Conservation (phyloP, 2,797 vertebrate genomes). For the Thripadectes ignobilis region DNA sequence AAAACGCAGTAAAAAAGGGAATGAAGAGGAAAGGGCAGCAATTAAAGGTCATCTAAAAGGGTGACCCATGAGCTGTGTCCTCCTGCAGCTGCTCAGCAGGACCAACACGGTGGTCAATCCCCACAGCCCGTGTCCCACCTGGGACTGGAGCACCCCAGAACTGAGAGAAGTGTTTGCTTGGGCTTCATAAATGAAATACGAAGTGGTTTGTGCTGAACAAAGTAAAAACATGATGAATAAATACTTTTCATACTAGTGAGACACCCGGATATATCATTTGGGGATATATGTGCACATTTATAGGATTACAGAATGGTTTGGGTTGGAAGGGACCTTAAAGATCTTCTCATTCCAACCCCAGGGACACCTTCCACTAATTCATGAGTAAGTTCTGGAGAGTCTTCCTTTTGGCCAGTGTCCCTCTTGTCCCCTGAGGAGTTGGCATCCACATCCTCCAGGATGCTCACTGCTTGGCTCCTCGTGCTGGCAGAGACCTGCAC, state of each 20-base stretch:
- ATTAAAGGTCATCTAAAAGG: neutral
- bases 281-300: neutral
- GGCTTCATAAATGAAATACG: neutral
- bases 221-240: neutral
- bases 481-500: neutral
- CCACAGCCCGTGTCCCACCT: accelerated
- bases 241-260: neutral
- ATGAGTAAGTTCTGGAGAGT: neutral
- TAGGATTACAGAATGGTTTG: neutral
- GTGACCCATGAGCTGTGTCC: neutral
- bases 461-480: neutral
- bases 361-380: neutral
- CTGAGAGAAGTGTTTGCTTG: accelerated
- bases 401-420: neutral
- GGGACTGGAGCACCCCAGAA: neutral
- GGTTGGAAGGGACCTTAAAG: neutral
- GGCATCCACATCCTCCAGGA: neutral
- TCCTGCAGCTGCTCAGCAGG: neutral
- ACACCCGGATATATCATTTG: neutral
- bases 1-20: neutral
- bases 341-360: neutral
- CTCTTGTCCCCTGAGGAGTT: neutral
- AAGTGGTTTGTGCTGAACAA: neutral
- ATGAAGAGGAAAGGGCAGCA: neutral
- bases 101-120: neutral